Conservation (phyloP, 2,113 vertebrate species). For the Synodontis membranacea region DNA sequence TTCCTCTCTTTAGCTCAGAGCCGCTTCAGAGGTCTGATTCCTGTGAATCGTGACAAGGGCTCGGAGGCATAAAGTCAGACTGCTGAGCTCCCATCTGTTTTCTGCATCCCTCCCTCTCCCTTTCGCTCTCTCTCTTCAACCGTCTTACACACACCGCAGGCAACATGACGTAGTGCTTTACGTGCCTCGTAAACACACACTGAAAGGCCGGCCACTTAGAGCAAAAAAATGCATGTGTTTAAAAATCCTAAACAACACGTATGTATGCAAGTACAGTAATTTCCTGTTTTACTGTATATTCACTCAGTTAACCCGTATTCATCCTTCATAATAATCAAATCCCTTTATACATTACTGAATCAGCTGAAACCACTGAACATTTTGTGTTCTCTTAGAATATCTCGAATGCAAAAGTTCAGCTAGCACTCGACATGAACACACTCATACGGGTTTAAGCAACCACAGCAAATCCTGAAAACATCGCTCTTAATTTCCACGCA, state of each 20-base stretch:
- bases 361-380: neutral
- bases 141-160: neutral
- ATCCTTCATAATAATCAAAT: neutral
- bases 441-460: neutral
- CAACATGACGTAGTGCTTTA: neutral
- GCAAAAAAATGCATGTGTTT: neutral
- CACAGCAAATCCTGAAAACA: neutral
- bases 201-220: neutral
- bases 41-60: constrained; percentile 47
- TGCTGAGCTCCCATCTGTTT: constrained; percentile 45
- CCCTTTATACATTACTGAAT: neutral
- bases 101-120: neutral
- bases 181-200: neutral
- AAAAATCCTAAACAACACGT: neutral
- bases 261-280: neutral
- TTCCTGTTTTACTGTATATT: neutral
- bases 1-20: neutral
- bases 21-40: neutral
- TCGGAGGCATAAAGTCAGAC: constrained; percentile 40
- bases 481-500: neutral
- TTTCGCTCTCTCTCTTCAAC: constrained; percentile 8
- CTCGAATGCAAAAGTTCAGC: neutral
- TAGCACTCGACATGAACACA: neutral
- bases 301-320: neutral
- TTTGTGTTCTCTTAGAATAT: neutral